phyloP scores from a whole-genome alignment of 2,888 invertebrate species.

The Anarsia innoxiella region DNA sequence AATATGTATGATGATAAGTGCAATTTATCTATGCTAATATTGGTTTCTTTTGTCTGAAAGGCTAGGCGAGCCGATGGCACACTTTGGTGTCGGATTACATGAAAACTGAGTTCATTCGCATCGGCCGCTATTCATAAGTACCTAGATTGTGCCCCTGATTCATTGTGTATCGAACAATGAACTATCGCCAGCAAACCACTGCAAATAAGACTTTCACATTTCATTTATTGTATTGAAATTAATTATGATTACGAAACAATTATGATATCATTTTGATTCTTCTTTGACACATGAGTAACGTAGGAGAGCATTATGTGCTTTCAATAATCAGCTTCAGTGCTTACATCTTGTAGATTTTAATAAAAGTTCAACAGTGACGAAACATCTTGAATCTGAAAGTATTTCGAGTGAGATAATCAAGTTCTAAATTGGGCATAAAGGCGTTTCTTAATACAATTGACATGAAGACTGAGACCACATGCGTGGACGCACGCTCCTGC shows the following conservation, averaged over 20 bases:
- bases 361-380: no score
- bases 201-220: slow-evolving; percentile 29
- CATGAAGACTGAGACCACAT: no score
- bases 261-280: slow-evolving; percentile 5
- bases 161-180: slow-evolving; percentile 50
- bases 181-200: slow-evolving; percentile 26
- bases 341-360: no score
- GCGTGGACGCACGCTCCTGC: slow-evolving; percentile 34
- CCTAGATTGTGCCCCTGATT: slow-evolving; percentile 53
- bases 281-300: no score
- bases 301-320: no score
- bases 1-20: no score
- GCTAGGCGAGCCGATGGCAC: slow-evolving; percentile 65
- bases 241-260: slow-evolving; percentile 7
- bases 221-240: slow-evolving; percentile 15
- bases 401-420: no score
- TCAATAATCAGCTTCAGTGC: no score
- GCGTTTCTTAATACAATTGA: no score
- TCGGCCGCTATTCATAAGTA: slow-evolving; percentile 51
- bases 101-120: slow-evolving; percentile 69
- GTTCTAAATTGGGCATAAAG: no score
- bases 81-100: slow-evolving; percentile 63
- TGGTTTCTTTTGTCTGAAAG: slow-evolving; percentile 53
- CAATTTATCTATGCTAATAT: slow-evolving; percentile 33
- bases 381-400: no score